Evolutionary conservation across 2,888 invertebrate species (phyloP).

Genomic region (Phaedon cochleariae): DNA sequence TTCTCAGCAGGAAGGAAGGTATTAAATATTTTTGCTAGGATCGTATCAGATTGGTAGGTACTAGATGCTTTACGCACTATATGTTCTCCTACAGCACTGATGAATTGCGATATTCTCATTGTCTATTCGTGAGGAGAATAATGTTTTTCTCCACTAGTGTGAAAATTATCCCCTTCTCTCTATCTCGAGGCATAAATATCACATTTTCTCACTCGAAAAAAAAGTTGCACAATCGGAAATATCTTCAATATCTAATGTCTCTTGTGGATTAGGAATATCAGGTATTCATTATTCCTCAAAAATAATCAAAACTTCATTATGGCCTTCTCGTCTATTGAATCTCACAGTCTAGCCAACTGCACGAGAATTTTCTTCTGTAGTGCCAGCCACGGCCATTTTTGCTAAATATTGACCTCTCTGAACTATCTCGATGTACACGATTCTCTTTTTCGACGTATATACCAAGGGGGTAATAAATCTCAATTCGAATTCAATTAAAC

Average conservation of each 20-base stretch:
- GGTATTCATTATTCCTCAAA: constrained; percentile 40
- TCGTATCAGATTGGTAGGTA: neutral
- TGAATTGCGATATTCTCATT: no score
- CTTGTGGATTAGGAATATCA: no score
- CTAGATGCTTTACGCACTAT: no score
- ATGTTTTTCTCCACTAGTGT: no score
- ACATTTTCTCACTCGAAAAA: no score
- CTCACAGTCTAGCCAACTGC: constrained; percentile 33
- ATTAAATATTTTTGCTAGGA: neutral
- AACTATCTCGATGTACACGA: constrained; percentile 31
- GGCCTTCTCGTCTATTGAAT: constrained; percentile 43
- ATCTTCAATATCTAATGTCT: no score
- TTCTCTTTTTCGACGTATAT: constrained; percentile 38
- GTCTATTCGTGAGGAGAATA: no score
- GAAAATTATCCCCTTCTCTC: no score
- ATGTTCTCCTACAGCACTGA: no score
- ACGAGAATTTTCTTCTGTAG: constrained; percentile 32
- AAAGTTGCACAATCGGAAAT: no score
- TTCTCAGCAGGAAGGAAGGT: neutral
- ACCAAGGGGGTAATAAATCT: constrained; percentile 23
- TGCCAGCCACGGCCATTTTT: constrained; percentile 15
- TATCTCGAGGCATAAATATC: no score
- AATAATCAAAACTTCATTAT: no score
- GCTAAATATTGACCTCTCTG: constrained; percentile 21
- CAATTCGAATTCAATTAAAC: constrained; percentile 28